Evolutionary conservation across 2,888 invertebrate species (phyloP).

Genomic region (Drepanosiphum platanoidis): DNA sequence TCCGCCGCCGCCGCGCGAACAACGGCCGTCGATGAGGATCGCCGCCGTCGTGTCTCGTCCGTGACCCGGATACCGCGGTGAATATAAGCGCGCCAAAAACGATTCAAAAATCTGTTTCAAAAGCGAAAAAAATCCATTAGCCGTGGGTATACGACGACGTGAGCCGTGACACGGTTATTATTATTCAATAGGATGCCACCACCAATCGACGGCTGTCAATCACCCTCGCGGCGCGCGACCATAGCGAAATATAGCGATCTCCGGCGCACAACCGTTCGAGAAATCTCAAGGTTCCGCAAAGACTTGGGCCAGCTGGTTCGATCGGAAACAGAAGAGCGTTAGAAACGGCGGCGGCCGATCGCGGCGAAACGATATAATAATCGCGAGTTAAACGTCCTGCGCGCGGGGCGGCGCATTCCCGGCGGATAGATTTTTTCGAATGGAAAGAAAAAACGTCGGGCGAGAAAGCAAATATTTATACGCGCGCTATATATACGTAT

Average conservation of each 20-base stretch:
- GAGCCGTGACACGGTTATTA: conserved; percentile 51
- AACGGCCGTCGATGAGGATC: conserved; percentile 36
- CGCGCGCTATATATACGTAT: not conserved
- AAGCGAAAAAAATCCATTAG: conserved; percentile 59
- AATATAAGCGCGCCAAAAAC: conserved; percentile 51
- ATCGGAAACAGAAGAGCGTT: not conserved
- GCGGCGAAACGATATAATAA: not conserved
- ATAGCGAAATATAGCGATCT: conserved; percentile 7
- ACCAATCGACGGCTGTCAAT: conserved; percentile 54
- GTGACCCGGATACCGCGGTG: conserved; percentile 49
- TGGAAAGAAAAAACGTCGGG: not conserved
- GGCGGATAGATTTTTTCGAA: not conserved
- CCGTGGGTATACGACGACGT: conserved; percentile 23
- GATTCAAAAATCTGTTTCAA: conserved; percentile 47
- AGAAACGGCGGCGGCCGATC: not conserved
- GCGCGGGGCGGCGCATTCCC: not conserved
- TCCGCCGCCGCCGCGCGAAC: conserved; percentile 9
- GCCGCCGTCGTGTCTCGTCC: conserved; percentile 56
- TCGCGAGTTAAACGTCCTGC: not conserved
- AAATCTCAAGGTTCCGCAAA: not conserved
- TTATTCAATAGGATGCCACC: conserved; percentile 38
- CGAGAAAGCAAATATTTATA: conserved; percentile 37
- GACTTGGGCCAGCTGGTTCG: not conserved
- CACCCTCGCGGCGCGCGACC: conserved; percentile 27
- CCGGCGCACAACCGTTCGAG: not conserved